These are phyloP conservation scores for Enteromius anoplus DNA, from an alignment of 2,797 vertebrate species.

Conservation along the genomic window DNA sequence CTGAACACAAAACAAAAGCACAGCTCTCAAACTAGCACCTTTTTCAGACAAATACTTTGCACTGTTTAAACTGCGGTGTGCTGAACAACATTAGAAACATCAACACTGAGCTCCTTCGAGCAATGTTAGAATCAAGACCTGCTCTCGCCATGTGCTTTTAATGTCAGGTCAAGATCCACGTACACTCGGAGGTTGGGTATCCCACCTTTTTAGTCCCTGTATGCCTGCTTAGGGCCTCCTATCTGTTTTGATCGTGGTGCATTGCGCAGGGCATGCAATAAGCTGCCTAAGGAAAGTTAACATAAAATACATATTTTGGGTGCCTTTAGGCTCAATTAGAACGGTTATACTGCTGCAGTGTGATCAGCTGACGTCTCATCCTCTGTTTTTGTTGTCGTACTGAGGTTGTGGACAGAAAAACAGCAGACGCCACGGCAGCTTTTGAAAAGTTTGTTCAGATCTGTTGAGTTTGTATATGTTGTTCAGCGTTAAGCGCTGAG, in stretches of 20 bases:
- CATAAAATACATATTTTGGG: not conserved
- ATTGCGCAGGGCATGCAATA: constrained; percentile 13
- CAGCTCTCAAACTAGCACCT: constrained; percentile 26
- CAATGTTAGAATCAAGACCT: constrained; percentile 23
- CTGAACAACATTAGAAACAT: constrained; percentile 63
- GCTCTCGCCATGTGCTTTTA: constrained; percentile 3
- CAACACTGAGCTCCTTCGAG: constrained; percentile 30
- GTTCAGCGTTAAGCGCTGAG: constrained; percentile 52
- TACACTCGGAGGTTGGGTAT: not conserved
- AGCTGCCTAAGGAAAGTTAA: constrained; percentile 23
- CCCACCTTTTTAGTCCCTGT: not conserved
- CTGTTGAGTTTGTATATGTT: constrained; percentile 65
- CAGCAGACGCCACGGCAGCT: not conserved
- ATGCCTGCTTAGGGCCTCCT: not conserved
- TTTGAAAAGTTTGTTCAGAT: not conserved
- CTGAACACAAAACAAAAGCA: constrained; percentile 2
- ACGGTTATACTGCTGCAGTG: not conserved
- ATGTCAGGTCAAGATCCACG: not conserved
- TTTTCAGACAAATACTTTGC: constrained; percentile 30
- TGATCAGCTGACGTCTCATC: constrained; percentile 26
- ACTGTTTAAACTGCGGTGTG: constrained; percentile 37
- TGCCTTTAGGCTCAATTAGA: not conserved
- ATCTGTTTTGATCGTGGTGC: not conserved
- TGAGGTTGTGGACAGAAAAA: not conserved
- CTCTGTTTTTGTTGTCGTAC: not conserved